Evolutionary conservation across 2,797 vertebrate genomes (phyloP).

Genomic region (Petrocephalus sullivani): DNA sequence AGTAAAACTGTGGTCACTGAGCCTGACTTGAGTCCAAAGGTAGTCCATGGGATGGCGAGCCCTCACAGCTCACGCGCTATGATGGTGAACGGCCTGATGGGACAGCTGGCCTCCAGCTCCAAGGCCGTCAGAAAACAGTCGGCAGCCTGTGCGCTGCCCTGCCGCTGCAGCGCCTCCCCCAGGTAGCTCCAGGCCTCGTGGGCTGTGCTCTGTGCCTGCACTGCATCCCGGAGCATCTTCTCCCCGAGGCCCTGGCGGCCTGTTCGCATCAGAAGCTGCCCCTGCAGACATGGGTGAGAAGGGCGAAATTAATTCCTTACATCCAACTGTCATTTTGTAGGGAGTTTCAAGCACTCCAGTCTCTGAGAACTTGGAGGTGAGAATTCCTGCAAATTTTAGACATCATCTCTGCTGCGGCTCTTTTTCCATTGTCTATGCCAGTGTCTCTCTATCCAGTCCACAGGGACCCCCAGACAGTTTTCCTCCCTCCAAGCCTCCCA

Average conservation of each 20-base stretch:
- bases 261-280: constrained; percentile 73
- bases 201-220: constrained; percentile 77
- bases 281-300: constrained; percentile 55
- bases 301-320: not conserved
- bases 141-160: constrained; percentile 71
- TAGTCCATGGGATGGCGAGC: not conserved
- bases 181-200: constrained; percentile 88
- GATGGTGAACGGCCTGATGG: constrained; percentile 83
- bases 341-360: not conserved
- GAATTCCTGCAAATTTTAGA: not conserved
- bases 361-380: not conserved
- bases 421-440: not conserved
- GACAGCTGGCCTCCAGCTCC: constrained; percentile 90
- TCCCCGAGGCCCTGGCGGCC: constrained; percentile 78
- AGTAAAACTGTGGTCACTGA: not conserved
- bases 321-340: not conserved
- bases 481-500: not conserved
- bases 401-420: not conserved
- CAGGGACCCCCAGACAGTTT: not conserved
- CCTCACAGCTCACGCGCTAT: constrained; percentile 84
- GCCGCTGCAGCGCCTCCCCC: constrained; percentile 83
- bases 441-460: not conserved
- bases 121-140: constrained; percentile 90
- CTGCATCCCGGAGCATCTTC: constrained; percentile 85
- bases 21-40: not conserved